A percentile compares a stretch with the other conserved stretches of the same genome.
phyloP scores from a whole-genome alignment of 2,113 vertebrate species.

The Ceyx margarethae region DNA sequence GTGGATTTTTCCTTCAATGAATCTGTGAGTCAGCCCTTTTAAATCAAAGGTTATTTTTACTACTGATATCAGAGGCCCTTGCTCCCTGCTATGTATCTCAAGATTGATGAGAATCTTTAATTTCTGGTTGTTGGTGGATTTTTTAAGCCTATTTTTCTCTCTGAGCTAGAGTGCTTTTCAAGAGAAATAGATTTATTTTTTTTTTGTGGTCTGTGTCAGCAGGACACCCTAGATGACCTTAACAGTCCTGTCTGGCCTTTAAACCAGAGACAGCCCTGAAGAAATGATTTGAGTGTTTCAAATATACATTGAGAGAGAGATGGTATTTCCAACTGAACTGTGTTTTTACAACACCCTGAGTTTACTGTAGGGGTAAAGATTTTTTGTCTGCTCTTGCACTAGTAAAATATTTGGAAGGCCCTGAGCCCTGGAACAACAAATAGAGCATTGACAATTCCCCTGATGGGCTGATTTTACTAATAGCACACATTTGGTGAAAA shows the following conservation, averaged over 20 bases:
- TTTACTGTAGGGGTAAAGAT: constrained; percentile 21
- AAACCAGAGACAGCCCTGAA: not conserved
- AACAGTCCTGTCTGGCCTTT: not conserved
- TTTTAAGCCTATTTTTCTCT: not conserved
- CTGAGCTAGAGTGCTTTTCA: not conserved
- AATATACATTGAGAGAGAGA: not conserved
- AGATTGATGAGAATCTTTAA: not conserved
- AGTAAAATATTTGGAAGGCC: not conserved
- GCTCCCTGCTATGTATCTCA: not conserved
- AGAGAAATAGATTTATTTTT: not conserved
- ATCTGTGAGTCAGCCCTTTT: not conserved
- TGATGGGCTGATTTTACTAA: not conserved
- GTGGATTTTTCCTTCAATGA: not conserved
- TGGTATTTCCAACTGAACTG: not conserved
- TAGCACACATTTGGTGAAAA: not conserved
- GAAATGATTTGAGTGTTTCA: not conserved
- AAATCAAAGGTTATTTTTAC: not conserved
- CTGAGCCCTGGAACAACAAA: not conserved
- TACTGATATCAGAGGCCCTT: not conserved
- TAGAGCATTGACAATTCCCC: not conserved
- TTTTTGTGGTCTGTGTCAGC: not conserved
- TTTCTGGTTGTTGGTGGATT: not conserved
- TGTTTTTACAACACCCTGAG: not conserved
- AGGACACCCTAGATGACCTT: not conserved
- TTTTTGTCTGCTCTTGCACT: not conserved